A percentile compares a stretch with the other conserved stretches of the same genome.
These are phyloP conservation scores for Catostylus mosaicus DNA, from an alignment of 30 jellyfish, hydroid and myxozoan species.

Conservation along the genomic window DNA sequence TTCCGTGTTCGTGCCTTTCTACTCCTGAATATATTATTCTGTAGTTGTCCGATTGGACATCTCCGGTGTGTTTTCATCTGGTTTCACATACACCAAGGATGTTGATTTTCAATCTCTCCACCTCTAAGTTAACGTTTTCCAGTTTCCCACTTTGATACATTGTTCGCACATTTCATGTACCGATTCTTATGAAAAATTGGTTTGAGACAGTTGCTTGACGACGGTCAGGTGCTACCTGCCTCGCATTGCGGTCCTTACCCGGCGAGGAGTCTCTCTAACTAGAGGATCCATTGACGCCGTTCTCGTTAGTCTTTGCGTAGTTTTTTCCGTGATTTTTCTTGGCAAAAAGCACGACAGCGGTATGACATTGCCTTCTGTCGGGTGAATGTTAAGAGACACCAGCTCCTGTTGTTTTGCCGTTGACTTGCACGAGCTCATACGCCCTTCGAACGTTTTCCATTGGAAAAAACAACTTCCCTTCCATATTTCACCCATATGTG, in stretches of 20 bases:
- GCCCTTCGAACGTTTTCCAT: too few species aligned
- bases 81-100: slow-evolving; percentile 8
- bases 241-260: slow-evolving; percentile 8
- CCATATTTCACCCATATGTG: slow-evolving; percentile 22
- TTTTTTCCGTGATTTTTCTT: neutral
- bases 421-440: too few species aligned
- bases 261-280: slow-evolving; percentile 1
- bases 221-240: slow-evolving; percentile 31
- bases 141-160: slow-evolving; percentile 4
- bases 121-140: neutral
- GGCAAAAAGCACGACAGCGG: too few species aligned
- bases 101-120: neutral
- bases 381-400: too few species aligned
- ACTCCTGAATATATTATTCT: slow-evolving; percentile 15
- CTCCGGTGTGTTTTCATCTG: slow-evolving; percentile 3
- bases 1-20: neutral
- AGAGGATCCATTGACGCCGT: slow-evolving; percentile 23
- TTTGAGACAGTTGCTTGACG: slow-evolving; percentile 5
- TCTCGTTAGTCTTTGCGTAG: neutral
- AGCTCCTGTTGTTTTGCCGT: too few species aligned
- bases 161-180: slow-evolving; percentile 27
- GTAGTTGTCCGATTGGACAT: neutral
- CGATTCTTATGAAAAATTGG: neutral
- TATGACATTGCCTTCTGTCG: too few species aligned
- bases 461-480: neutral